phyloP scores from a whole-genome alignment of 2,888 invertebrate genomes.

The Scotopteryx bipunctaria region DNA sequence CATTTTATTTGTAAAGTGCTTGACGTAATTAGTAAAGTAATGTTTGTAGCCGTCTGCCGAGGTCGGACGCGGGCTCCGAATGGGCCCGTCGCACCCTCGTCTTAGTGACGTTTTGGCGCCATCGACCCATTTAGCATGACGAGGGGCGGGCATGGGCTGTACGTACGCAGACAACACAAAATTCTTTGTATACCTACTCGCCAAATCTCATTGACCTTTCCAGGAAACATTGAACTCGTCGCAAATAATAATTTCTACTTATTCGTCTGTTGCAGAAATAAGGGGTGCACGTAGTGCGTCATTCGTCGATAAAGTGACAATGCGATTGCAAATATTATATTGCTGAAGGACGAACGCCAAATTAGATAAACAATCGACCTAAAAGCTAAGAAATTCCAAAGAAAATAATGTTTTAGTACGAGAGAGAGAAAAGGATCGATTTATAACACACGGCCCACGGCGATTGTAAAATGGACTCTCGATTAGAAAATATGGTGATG shows the following conservation, averaged over 20 bases:
- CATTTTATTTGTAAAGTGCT: conserved; percentile 46
- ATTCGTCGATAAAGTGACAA: conserved; percentile 76
- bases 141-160: conserved; percentile 70
- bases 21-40: conserved; percentile 32
- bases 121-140: conserved; percentile 79
- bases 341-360: conserved; percentile 66
- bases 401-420: conserved; percentile 79
- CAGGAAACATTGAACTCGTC: conserved; percentile 54
- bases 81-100: conserved; percentile 53
- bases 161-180: conserved; percentile 46
- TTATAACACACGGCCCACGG: conserved; percentile 76
- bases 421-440: conserved; percentile 74
- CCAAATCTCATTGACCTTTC: conserved; percentile 62
- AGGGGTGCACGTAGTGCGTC: conserved; percentile 80
- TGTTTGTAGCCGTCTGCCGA: conserved; percentile 35
- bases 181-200: conserved; percentile 51
- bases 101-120: conserved; percentile 79
- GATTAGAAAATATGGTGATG: conserved; percentile 72
- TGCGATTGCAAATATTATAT: conserved; percentile 75
- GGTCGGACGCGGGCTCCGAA: conserved; percentile 43
- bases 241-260: conserved; percentile 39
- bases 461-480: conserved; percentile 80
- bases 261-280: conserved; percentile 70
- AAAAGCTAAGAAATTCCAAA: conserved; percentile 80
- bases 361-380: conserved; percentile 59